Evolutionary conservation across 1,140 invertebrate genomes (phyloP), one percentile per base, ranked within the genome.

Genomic region (Pemphigus obesinymphae): DNA sequence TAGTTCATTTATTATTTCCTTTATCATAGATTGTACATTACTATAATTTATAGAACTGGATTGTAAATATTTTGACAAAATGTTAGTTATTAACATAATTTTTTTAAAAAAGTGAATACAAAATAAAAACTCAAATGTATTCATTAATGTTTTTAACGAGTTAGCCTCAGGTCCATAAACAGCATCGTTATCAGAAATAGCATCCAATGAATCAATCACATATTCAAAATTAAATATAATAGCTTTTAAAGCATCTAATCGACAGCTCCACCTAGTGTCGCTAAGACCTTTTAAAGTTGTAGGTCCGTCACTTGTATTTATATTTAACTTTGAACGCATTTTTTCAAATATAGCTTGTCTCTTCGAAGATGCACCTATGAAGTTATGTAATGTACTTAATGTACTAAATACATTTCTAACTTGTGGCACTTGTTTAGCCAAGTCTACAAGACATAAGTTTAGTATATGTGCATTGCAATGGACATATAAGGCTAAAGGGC

Each of bases 401-500:
- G 34, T 53, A n/a, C 70, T 37, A 73, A 73, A 73, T 6, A 50
- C 10, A 53, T 73, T 73, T 73, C 45, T 73, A 29, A 73, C 34
- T 7, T 31, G 15, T 20, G 2, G 11, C 26, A 50, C 13, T 73
- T 73, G 70, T 73, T 73, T 73, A 15, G 45, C 8, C 17, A 82
- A 34, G 23, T 82, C 43, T 29, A 82, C 23, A 34, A 48, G 7
- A 26, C 43, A 76, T 48, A 76, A n/a, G 55, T 76, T 76, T 55
- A 76, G 13, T 8, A 34, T 76, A 34, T 76, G 82, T 37, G 73
- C 53, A 23, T 55, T 58, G 43, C 58, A 83, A 70, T 82, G 73
- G 15, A 82, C 37, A 29, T 61, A 82, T 17, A 82, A 43, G 20
- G 82, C 73, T 26, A 45, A 58, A 37, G 58, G 53, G 26, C 76